Conservation (phyloP, 2,113 vertebrate genomes). For the Dendropsophus ebraccatus region DNA sequence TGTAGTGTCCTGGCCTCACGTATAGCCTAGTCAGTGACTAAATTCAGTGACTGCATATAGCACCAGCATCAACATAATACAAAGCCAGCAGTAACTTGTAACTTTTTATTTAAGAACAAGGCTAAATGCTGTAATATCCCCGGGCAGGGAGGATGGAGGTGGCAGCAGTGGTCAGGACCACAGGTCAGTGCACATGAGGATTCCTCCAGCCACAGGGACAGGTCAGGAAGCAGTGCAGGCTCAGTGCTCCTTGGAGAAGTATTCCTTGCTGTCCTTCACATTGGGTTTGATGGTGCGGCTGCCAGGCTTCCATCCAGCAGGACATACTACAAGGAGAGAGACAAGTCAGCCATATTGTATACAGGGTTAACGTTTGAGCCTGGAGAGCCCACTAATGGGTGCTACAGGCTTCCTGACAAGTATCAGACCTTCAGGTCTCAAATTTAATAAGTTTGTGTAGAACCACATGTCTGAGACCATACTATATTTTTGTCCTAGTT, state of each 20-base stretch:
- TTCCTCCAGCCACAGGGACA: neutral
- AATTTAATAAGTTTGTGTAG: too few species aligned
- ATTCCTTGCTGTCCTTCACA: slow-evolving; percentile 85
- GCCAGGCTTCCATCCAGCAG: slow-evolving; percentile 89
- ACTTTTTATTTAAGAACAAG: slow-evolving; percentile 18
- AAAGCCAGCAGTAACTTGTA: neutral
- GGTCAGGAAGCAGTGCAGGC: neutral
- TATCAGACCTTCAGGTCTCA: too few species aligned
- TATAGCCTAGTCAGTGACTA: too few species aligned
- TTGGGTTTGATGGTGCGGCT: slow-evolving; percentile 86
- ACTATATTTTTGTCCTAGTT: too few species aligned
- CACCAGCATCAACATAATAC: too few species aligned
- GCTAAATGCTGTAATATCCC: slow-evolving; percentile 21
- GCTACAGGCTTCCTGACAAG: too few species aligned
- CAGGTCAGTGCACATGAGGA: slow-evolving; percentile 28
- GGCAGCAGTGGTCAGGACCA: neutral
- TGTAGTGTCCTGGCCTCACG: too few species aligned
- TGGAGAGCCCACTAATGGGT: too few species aligned
- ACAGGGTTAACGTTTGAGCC: too few species aligned
- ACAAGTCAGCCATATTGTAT: neutral
- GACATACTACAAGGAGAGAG: slow-evolving; percentile 77
- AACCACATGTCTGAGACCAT: too few species aligned
- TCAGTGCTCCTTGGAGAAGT: slow-evolving; percentile 83
- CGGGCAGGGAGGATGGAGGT: neutral
- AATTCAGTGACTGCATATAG: too few species aligned